Conservation (phyloP, 2,888 invertebrate genomes). For the Tinea trinotella region DNA sequence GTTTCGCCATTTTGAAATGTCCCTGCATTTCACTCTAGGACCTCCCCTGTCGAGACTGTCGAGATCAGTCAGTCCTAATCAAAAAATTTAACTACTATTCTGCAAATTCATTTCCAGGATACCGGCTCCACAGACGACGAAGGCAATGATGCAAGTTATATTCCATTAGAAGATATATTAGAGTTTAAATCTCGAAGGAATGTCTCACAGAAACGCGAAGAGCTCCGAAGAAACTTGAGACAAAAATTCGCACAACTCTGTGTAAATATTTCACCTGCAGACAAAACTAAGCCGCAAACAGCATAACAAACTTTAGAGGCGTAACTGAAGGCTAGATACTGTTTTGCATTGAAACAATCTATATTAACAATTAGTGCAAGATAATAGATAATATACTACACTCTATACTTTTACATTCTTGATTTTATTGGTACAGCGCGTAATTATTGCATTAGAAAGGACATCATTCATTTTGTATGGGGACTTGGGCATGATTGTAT, state of each 20-base stretch:
- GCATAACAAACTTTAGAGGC: conserved; percentile 34
- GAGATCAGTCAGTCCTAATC: too few relatives aligned
- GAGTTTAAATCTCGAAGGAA: conserved; percentile 88
- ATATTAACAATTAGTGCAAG: too few relatives aligned
- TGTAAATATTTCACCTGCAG: conserved; percentile 56
- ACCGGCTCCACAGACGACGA: conserved; percentile 85
- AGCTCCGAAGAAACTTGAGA: conserved; percentile 85
- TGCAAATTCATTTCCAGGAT: conserved; percentile 79
- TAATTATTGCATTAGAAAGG: too few relatives aligned
- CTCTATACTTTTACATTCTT: too few relatives aligned
- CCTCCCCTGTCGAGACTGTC: too few relatives aligned
- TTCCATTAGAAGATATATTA: conserved; percentile 90
- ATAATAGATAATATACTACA: too few relatives aligned
- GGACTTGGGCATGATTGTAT: too few relatives aligned
- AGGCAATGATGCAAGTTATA: conserved; percentile 81
- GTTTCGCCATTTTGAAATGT: too few relatives aligned
- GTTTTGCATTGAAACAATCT: neutral
- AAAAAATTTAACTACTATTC: too few relatives aligned
- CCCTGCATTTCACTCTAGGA: too few relatives aligned
- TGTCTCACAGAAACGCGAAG: conserved; percentile 84
- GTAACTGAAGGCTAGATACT: neutral
- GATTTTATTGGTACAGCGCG: too few relatives aligned
- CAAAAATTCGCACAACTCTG: conserved; percentile 88
- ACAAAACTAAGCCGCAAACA: conserved; percentile 25
- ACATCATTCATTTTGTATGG: too few relatives aligned